phyloP scores from a whole-genome alignment of 2,797 vertebrate species.

The Betta splendens region DNA sequence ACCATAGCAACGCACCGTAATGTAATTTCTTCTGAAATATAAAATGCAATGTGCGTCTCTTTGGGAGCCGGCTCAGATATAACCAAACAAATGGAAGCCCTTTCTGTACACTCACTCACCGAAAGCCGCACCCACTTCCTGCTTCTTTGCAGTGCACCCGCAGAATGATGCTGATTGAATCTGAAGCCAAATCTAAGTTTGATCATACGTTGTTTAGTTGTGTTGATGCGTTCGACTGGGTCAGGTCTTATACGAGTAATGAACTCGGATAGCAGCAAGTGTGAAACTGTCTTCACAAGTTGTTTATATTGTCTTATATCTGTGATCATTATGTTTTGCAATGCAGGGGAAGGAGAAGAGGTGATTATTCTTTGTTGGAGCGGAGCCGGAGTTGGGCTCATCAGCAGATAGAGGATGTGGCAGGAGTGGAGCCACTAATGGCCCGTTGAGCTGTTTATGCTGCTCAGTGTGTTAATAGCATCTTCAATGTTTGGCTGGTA shows the following conservation, averaged over 20 bases:
- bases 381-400: conserved; percentile 29
- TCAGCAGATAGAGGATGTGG: conserved; percentile 42
- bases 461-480: conserved; percentile 34
- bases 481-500: not conserved
- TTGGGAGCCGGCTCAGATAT: conserved; percentile 67
- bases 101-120: conserved; percentile 34
- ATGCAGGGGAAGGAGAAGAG: conserved; percentile 24
- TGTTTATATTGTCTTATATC: conserved; percentile 55
- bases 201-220: conserved; percentile 65
- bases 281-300: conserved; percentile 60
- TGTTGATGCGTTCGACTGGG: conserved; percentile 61
- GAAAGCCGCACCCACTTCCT: conserved; percentile 36
- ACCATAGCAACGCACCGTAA: conserved; percentile 68
- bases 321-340: conserved; percentile 42
- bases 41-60: conserved; percentile 75
- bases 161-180: conserved; percentile 69
- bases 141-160: conserved; percentile 40
- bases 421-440: conserved; percentile 28
- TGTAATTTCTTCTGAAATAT: conserved; percentile 83
- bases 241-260: conserved; percentile 66
- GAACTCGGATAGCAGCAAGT: conserved; percentile 47
- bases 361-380: conserved; percentile 50
- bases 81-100: conserved; percentile 57
- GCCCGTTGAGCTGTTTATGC: conserved; percentile 11
- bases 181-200: conserved; percentile 68